Percentiles rank a stretch among this genome's conserved stretches.
phyloP scores from a whole-genome alignment of 2,797 vertebrate species.

The Acridotheres tristis region DNA sequence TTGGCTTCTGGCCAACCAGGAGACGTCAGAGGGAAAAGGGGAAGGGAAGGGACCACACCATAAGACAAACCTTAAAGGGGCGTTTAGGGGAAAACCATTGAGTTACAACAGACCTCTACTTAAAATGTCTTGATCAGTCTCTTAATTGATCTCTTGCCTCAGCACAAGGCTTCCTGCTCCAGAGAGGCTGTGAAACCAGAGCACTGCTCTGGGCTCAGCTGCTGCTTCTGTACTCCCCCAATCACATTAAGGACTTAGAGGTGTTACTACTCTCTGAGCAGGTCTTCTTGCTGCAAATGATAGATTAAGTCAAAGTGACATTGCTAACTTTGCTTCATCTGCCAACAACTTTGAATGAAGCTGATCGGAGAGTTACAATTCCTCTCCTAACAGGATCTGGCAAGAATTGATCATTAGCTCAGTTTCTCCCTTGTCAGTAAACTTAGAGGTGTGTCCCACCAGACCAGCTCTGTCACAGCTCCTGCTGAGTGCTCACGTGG shows the following conservation, averaged over 20 bases:
- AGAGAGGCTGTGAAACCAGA: not conserved
- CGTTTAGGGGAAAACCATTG: no score
- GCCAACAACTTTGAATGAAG: not conserved
- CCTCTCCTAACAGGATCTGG: constrained; percentile 5
- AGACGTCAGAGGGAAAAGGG: no score
- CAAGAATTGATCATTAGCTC: constrained; percentile 27
- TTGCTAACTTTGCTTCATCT: not conserved
- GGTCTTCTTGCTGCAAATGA: not conserved
- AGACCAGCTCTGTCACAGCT: not conserved
- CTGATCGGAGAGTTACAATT: not conserved
- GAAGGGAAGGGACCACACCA: no score
- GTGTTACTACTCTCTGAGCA: not conserved
- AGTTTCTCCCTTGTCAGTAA: constrained; percentile 1
- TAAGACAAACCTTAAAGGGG: no score
- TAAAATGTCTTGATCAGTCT: not conserved
- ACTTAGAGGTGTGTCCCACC: not conserved
- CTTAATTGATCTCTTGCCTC: not conserved
- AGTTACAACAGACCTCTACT: not conserved
- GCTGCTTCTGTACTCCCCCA: not conserved
- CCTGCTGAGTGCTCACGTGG: not conserved
- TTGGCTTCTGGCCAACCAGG: no score
- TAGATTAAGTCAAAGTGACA: not conserved
- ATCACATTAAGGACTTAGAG: not conserved
- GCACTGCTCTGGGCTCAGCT: not conserved
- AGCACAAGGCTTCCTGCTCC: not conserved